Evolutionary conservation across 1,140 invertebrate species (phyloP), one percentile per base, ranked within the genome.

Genomic region (Drosophila tropicalis): DNA sequence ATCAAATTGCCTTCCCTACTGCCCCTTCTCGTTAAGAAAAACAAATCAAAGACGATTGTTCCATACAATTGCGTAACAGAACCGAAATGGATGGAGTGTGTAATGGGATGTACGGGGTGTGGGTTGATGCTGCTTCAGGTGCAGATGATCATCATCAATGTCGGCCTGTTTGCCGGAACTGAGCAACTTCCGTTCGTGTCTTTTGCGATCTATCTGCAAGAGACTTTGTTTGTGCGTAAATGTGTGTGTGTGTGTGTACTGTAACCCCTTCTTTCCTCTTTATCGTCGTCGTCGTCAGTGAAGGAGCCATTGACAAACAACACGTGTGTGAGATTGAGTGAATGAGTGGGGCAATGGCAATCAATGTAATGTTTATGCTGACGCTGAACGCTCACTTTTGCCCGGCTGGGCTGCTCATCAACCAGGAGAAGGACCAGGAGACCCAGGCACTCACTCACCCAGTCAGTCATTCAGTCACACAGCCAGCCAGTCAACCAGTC

Each of bases 281-380:
- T 5, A 5, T 29, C 29, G 29, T 29, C 65, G 47, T 15, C 76
- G 68, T 67, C 47, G 34, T 17, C 29, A 44, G 39, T 69, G 73
- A 58, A 68, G 72, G 57, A 76, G 29, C 57, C 57, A 76, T 84
- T 89, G 83, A 87, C 83, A 87, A 89, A 87, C 83, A 87, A 87
- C 83, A 89, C 84, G 83, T 87, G 83, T 89, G 81, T 58, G 62
- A 67, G 74, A 78, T 65, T 76, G 74, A 72, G 44, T 71, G 74
- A 76, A 55, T 66, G 73, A 76, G 29, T 64, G 82, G 54, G 71
- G 78, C 79, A 77, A 70, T 82, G 80, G 80, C 83, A 86, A 86
- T 86, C 83, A 82, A 87, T 82, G 83, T 79, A 82, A 86, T 85
- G 82, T 86, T 86, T 79, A 82, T 85, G 79, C 83, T 22, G 79